Conservation (phyloP, 2,113 vertebrate species). For the Trachemys scripta region DNA sequence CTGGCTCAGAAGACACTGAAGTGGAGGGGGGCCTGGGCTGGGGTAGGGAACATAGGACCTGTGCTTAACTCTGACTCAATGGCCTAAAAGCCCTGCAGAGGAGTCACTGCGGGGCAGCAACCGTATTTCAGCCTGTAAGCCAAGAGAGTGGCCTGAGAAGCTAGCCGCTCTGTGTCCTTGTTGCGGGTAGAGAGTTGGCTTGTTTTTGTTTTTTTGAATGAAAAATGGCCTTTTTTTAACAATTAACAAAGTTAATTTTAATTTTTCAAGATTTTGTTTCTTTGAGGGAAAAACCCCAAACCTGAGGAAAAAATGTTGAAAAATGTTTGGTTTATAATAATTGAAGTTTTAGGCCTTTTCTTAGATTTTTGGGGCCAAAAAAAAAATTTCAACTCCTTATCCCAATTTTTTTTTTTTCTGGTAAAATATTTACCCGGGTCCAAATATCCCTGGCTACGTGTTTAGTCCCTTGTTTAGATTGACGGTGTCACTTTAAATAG, state of each 20-base stretch:
- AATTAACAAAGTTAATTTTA: neutral
- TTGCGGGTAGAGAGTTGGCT: neutral
- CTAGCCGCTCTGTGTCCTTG: neutral
- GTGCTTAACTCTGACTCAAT: neutral
- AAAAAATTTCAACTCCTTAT: neutral
- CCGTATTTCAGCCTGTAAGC: neutral
- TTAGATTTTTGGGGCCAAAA: neutral
- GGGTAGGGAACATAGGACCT: neutral
- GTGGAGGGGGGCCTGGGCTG: neutral
- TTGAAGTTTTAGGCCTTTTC: neutral
- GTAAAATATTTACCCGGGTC: neutral
- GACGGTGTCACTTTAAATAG: neutral
- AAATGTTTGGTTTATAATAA: neutral
- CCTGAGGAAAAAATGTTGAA: neutral
- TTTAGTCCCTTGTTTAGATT: neutral
- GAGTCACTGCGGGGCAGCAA: neutral
- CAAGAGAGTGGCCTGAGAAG: rapidly evolving
- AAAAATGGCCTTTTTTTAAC: neutral
- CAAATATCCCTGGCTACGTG: no score
- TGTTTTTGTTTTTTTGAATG: neutral
- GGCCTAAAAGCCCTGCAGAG: neutral
- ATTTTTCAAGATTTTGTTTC: neutral
- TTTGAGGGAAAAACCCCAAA: neutral
- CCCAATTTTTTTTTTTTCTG: no score
- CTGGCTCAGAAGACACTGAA: rapidly evolving